These are phyloP conservation scores for Poecilia picta DNA, from an alignment of 2,797 vertebrate genomes.

Conservation along the genomic window DNA sequence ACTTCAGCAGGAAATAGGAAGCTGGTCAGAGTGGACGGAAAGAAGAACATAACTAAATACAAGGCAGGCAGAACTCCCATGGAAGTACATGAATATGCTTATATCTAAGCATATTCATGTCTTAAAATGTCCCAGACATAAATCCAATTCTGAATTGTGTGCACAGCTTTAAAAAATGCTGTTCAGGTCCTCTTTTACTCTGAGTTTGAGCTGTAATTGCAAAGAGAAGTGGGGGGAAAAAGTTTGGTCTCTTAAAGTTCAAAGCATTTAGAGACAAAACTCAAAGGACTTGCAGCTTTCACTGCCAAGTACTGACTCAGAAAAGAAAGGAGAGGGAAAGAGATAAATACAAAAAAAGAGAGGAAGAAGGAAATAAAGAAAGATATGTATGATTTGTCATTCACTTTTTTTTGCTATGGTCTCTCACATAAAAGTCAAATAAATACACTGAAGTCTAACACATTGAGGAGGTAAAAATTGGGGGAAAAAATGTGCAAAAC, in stretches of 20 bases:
- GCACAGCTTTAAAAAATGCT: not conserved
- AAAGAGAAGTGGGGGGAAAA: not conserved
- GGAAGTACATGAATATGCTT: not conserved
- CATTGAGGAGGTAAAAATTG: not conserved
- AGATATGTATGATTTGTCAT: not conserved
- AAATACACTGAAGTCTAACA: not conserved
- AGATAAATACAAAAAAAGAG: not conserved
- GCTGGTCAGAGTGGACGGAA: not conserved
- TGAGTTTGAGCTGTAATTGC: not conserved
- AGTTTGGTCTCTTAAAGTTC: not conserved
- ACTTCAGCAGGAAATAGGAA: not conserved
- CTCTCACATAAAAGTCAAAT: not conserved
- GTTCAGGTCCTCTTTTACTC: not conserved
- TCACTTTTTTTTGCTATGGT: not conserved
- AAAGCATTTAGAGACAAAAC: not conserved
- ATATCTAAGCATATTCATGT: not conserved
- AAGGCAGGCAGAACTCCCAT: not conserved
- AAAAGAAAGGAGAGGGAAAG: not conserved
- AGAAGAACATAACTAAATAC: not conserved
- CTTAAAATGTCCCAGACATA: not conserved
- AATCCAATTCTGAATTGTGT: not conserved
- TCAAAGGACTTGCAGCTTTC: not conserved
- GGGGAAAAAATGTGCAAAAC: not conserved
- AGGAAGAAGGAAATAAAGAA: not conserved
- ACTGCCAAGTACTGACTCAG: not conserved